Percentiles rank a stretch among this genome's conserved stretches.
These are phyloP conservation scores for Ceriagrion tenellum DNA, from an alignment of 2,888 invertebrate species.

Conservation along the genomic window DNA sequence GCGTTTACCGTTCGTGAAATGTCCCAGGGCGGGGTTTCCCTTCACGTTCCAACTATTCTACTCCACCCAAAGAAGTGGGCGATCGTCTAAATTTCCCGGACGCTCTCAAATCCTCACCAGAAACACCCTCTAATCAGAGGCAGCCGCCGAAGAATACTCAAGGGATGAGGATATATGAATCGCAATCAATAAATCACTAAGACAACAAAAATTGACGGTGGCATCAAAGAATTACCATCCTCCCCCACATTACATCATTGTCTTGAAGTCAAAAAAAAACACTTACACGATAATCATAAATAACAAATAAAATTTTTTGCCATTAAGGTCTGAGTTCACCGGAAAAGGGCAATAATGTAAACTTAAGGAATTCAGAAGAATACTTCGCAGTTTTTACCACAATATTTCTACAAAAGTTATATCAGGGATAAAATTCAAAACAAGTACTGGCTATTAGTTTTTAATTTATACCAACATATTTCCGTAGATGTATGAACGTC, in stretches of 20 bases:
- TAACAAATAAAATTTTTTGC: no score
- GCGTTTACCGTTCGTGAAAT: neutral
- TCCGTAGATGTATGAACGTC: no score
- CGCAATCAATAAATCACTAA: neutral
- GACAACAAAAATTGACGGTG: neutral
- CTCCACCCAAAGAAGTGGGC: constrained; percentile 1
- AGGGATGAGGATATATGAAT: neutral
- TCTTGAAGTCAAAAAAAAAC: neutral
- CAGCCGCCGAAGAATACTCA: neutral
- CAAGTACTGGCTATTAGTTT: no score
- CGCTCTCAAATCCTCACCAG: neutral
- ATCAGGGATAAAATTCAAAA: no score
- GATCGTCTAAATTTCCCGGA: neutral
- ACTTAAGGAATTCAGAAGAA: no score
- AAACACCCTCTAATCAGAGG: neutral
- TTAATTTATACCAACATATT: no score
- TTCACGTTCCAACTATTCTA: neutral
- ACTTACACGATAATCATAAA: neutral
- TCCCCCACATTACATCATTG: neutral
- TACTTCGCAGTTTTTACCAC: no score
- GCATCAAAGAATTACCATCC: neutral
- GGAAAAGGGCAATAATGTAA: no score
- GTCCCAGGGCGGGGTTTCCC: neutral
- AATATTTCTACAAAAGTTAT: no score
- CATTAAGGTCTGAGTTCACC: no score